Percentiles rank a stretch among this genome's conserved stretches.
Evolutionary conservation across 2,888 invertebrate genomes (phyloP).

Genomic region (Lacanobia wlatinum): DNA sequence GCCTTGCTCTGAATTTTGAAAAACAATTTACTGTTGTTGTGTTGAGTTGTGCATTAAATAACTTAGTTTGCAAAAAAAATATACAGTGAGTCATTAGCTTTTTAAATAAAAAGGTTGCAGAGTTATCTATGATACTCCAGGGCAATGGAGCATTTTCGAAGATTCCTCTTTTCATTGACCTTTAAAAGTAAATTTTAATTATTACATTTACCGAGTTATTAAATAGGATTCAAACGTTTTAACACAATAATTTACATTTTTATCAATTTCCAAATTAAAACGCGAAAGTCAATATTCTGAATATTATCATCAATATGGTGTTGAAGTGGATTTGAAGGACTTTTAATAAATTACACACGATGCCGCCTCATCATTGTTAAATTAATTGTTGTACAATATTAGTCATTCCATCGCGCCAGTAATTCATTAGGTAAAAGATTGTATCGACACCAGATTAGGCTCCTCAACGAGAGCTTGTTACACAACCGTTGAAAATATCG

Average conservation of each 20-base stretch:
- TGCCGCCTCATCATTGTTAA: slow-evolving; percentile 23
- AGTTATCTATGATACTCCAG: not conserved
- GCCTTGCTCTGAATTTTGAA: no score
- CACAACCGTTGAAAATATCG: slow-evolving; percentile 76
- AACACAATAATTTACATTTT: not conserved
- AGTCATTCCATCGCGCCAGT: slow-evolving; percentile 38
- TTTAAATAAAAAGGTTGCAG: no score
- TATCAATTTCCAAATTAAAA: not conserved
- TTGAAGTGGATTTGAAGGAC: not conserved
- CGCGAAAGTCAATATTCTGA: not conserved
- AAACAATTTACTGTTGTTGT: no score
- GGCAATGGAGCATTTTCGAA: no score
- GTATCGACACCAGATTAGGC: slow-evolving; percentile 67
- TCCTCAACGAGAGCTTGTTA: slow-evolving; percentile 63
- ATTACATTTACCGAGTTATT: not conserved
- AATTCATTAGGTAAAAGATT: slow-evolving; percentile 79
- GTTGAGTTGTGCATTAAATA: no score
- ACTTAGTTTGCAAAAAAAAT: no score
- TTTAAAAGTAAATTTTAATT: not conserved
- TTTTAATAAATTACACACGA: slow-evolving; percentile 9
- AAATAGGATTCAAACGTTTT: not conserved
- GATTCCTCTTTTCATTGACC: not conserved
- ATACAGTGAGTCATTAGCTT: no score
- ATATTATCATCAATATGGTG: not conserved
- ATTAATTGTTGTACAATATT: slow-evolving; percentile 54